Conservation (phyloP, 2,797 vertebrate species). For the Acanthopagrus latus region DNA sequence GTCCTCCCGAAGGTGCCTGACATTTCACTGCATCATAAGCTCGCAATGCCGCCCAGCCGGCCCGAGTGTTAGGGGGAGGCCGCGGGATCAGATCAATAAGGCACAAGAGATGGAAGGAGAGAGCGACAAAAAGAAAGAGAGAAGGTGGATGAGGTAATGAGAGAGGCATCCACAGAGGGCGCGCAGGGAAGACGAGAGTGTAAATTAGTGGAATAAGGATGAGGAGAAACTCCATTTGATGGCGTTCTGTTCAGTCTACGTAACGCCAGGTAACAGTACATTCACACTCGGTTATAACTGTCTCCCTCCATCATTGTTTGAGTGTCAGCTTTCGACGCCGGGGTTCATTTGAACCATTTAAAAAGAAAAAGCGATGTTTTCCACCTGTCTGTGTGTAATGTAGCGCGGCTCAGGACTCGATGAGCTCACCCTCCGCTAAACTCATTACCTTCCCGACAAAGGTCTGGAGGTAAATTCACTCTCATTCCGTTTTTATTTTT, state of each 20-base stretch:
- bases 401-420: not conserved
- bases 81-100: slow-evolving; percentile 62
- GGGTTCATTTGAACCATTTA: slow-evolving; percentile 28
- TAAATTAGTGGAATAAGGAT: slow-evolving; percentile 28
- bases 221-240: slow-evolving; percentile 4
- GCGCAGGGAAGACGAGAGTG: slow-evolving; percentile 6
- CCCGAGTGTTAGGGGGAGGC: slow-evolving; percentile 34
- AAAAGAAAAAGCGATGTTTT: slow-evolving; percentile 28
- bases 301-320: slow-evolving; percentile 20
- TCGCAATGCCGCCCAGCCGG: slow-evolving; percentile 38
- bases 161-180: not conserved
- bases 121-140: slow-evolving; percentile 11
- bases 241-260: not conserved
- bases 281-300: not conserved
- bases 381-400: slow-evolving; percentile 25
- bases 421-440: slow-evolving; percentile 20
- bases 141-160: not conserved
- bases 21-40: slow-evolving; percentile 73
- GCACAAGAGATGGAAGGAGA: slow-evolving; percentile 41
- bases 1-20: slow-evolving; percentile 68
- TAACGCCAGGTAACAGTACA: slow-evolving; percentile 13
- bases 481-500: not conserved
- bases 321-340: slow-evolving; percentile 27
- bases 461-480: slow-evolving; percentile 19
- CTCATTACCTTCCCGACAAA: slow-evolving; percentile 12